Base-by-base conservation (phyloP, 2,888 invertebrate species). In the Stegana nigrithorax region DNA sequence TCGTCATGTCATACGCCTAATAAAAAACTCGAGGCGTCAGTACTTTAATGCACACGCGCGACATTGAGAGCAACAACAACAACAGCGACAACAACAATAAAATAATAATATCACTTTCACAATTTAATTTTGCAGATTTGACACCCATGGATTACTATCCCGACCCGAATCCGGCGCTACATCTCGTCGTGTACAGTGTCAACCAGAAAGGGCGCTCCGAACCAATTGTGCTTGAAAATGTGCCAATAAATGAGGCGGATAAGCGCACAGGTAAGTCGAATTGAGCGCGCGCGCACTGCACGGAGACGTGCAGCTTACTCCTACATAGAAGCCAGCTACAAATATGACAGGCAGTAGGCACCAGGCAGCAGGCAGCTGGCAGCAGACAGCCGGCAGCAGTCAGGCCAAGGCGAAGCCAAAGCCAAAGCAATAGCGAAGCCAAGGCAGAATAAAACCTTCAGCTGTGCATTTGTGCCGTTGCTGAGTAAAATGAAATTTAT, bases 161-260 rank as follows among this genome's bases (percentile, higher is more conserved):
- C 12, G 85, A 86, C 73, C 79, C 84, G 21, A 87, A 88, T 66
- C 89, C 91, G 50, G 91, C 92, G 27, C 88, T 93, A 75, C 91
- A 92, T 81, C 88, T 95, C 71, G 90, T 93, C 68, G 91, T 93
- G 72, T 95, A 93, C 84, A 92, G 95, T 63, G 90, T 90, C 73
- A 95, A 95, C 86, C 90, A 92, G 65, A 95, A 95, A 84, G 95
- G 95, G 59, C 90, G 91, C 68, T 93, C 94, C 65, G 94, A 94
- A 75, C 91, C 91, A 73, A 90, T 92, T 65, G 88, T 94, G 7
- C 87, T 95, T 65, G 94, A 95, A 84, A 94, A 94, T 81, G 93
- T 95, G 75, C 92, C 93, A 73, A 91, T 95, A 80, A 92, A 93
- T 84, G 94, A 95, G 84, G 93, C 94, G 55, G 94, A 94, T 73